Evolutionary conservation across 2,888 invertebrate genomes (phyloP).

Genomic region (Lumbricus terrestris): DNA sequence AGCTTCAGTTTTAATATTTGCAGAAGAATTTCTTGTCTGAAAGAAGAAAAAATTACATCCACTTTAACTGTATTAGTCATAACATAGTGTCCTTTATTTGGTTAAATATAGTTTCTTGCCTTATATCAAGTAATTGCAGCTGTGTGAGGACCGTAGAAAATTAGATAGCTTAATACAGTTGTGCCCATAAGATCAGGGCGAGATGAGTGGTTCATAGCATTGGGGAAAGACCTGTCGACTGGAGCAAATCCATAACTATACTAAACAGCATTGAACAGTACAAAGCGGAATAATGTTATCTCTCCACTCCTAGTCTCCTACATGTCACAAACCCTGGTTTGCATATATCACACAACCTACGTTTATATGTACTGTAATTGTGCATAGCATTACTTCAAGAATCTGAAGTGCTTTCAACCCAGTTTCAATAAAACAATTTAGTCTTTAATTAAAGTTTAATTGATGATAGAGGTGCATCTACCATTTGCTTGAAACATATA

Average conservation of each 20-base stretch:
- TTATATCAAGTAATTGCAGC: neutral
- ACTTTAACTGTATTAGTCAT: neutral
- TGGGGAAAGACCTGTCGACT: neutral
- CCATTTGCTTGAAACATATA: neutral
- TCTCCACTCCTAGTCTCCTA: neutral
- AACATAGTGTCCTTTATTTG: no score
- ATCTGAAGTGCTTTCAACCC: neutral
- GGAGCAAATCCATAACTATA: neutral
- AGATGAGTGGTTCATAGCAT: neutral
- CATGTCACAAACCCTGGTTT: neutral
- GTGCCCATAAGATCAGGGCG: neutral
- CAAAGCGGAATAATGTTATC: no score
- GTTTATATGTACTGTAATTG: neutral
- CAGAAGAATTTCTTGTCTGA: neutral
- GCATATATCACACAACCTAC: neutral
- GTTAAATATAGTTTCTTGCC: no score
- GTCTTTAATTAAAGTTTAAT: neutral
- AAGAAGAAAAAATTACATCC: neutral
- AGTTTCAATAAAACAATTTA: neutral
- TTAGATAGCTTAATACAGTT: neutral
- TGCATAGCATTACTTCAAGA: no score
- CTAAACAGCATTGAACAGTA: neutral
- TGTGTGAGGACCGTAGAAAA: neutral
- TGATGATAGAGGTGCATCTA: neutral
- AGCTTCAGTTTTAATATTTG: slow-evolving; percentile 16